Conservation (phyloP, 2,888 invertebrate species). For the Drosophila cracens region DNA sequence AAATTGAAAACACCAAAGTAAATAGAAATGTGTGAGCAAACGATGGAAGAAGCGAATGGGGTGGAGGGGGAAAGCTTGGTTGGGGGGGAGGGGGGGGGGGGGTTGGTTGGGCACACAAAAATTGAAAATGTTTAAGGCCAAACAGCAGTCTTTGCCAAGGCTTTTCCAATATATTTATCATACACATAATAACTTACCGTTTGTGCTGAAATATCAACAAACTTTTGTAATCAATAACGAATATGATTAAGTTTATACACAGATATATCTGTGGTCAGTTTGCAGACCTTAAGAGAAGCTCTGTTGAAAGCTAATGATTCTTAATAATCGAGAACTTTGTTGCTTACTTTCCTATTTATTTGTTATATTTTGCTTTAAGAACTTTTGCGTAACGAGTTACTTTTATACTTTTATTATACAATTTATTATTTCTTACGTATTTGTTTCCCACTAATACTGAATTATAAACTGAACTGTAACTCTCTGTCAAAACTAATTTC, state of each 20-base stretch:
- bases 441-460: not conserved
- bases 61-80: no score
- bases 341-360: not conserved
- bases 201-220: constrained; percentile 12
- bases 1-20: constrained; percentile 39
- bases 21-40: constrained; percentile 48
- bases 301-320: not conserved
- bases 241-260: constrained; percentile 12
- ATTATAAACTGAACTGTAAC: not conserved
- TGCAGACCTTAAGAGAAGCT: not conserved
- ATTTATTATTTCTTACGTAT: not conserved
- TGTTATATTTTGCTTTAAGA: not conserved
- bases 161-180: constrained; percentile 13
- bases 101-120: constrained; percentile 15
- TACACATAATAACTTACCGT: not conserved
- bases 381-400: not conserved
- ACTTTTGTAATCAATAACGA: constrained; percentile 24
- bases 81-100: no score
- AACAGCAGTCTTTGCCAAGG: constrained; percentile 21
- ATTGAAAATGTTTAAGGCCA: constrained; percentile 51
- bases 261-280: not conserved
- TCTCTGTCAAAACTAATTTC: not conserved
- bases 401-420: not conserved
- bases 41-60: not conserved
- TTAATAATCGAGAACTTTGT: not conserved